Percentiles rank a stretch among this genome's conserved stretches.
phyloP scores from a whole-genome alignment of 2,797 vertebrate species.

The Luscinia luscinia region DNA sequence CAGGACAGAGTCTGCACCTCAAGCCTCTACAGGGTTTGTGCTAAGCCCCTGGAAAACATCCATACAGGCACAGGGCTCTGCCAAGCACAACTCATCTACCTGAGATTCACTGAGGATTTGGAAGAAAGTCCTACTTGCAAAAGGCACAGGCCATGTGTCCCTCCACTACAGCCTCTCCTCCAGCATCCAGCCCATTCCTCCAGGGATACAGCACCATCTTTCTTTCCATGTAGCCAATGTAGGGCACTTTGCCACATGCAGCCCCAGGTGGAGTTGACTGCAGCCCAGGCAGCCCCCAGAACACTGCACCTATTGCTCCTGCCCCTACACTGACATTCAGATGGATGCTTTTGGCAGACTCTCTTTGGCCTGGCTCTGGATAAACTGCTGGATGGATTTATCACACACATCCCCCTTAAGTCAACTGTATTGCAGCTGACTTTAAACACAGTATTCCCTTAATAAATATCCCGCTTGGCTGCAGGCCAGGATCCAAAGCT shows the following conservation, averaged over 20 bases:
- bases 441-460: not conserved
- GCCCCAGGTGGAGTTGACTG: not conserved
- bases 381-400: not conserved
- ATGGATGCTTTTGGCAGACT: not conserved
- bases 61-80: not conserved
- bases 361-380: not conserved
- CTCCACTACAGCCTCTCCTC: not conserved
- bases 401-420: not conserved
- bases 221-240: fast-evolving
- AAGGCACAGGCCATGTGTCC: fast-evolving
- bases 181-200: not conserved
- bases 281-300: not conserved
- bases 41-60: not conserved
- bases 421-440: not conserved
- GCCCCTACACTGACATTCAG: not conserved
- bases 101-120: not conserved
- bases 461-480: not conserved
- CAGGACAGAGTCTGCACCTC: not conserved
- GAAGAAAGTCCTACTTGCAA: not conserved
- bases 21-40: not conserved
- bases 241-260: not conserved
- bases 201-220: not conserved
- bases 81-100: not conserved
- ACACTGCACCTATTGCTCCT: fast-evolving
- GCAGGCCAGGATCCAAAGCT: not conserved